A percentile compares a stretch with the other conserved stretches of the same genome.
phyloP scores from a whole-genome alignment of 2,797 vertebrate genomes.

The Sebastes oblongus region DNA sequence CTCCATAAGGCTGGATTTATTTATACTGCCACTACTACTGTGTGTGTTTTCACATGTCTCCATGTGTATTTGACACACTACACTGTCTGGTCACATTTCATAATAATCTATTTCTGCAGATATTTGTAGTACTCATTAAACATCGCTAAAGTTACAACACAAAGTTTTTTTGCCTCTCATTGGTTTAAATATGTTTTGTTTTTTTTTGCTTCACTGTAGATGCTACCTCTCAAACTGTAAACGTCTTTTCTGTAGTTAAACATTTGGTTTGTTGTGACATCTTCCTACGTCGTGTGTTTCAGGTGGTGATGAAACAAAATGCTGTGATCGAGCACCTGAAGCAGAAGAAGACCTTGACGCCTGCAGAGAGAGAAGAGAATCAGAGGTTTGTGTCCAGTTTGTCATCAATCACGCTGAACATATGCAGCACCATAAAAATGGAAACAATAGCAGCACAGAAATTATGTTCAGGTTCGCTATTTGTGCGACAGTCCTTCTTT shows the following conservation, averaged over 20 bases:
- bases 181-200: neutral
- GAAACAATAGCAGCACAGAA: neutral
- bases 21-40: neutral
- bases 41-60: neutral
- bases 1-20: slow-evolving; percentile 12
- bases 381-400: slow-evolving; percentile 85
- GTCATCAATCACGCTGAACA: neutral
- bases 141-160: neutral
- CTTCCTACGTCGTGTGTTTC: neutral
- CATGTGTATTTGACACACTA: neutral
- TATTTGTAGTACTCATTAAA: neutral
- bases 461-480: neutral
- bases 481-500: neutral
- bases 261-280: neutral
- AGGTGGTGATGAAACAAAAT: slow-evolving; percentile 99
- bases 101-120: neutral
- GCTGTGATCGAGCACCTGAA: slow-evolving; percentile 97
- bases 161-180: neutral
- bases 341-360: slow-evolving; percentile 96
- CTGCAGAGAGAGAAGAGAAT: slow-evolving; percentile 95
- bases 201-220: neutral
- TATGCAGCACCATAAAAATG: neutral
- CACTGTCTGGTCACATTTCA: neutral
- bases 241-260: neutral
- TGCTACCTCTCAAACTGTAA: neutral